Base-by-base conservation (phyloP, 2,888 invertebrate genomes). In the Nineta flava region DNA sequence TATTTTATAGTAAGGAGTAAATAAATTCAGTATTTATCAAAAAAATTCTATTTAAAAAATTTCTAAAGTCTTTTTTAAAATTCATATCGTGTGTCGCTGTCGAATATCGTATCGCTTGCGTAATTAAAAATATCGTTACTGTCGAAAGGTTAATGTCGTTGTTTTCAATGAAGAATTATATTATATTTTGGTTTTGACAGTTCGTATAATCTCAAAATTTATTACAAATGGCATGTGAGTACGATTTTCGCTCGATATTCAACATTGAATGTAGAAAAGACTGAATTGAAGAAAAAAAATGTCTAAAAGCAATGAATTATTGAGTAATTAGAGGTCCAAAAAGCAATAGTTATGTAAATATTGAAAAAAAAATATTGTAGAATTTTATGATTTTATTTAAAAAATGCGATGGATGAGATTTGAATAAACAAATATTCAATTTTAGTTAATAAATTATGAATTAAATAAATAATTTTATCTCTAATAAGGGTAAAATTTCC, bases 401-500 rank as follows among this genome's bases (percentile, higher is more conserved):
- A 42, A 19, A 42, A n/a, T 42, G 17, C 17, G 15, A 42, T 42
- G 16, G 17, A 42, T 13, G 9, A 42, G 17, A 19, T 17, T 10
- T 17, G 15, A 38, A 38, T 13, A 15, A 42, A 42, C 7, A 17
- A 42, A 44, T 19, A 10, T 17, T 21, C 9, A 26, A 26, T 44
- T 21, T 19, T 44, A 21, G 26, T 21, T 44, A 21, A 44, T 44
- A 44, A 26, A 44, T 21, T 44, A 44, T 26, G 13, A 44, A 44
- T 13, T 26, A 44, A 44, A 21, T 26, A 44, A 48, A 42, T 19
- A 48, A 42, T 26, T 42, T 48, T 48, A 42, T 48, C 41, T 42
- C 26, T 26, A 26, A 17, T 42, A 48, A 48, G 48, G 48, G 48
- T 48, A 26, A 48, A 48, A 41, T 48, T 48, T 48, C 48, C 48